phyloP scores from a whole-genome alignment of 2,888 invertebrate species.

The Clitarchus hookeri region DNA sequence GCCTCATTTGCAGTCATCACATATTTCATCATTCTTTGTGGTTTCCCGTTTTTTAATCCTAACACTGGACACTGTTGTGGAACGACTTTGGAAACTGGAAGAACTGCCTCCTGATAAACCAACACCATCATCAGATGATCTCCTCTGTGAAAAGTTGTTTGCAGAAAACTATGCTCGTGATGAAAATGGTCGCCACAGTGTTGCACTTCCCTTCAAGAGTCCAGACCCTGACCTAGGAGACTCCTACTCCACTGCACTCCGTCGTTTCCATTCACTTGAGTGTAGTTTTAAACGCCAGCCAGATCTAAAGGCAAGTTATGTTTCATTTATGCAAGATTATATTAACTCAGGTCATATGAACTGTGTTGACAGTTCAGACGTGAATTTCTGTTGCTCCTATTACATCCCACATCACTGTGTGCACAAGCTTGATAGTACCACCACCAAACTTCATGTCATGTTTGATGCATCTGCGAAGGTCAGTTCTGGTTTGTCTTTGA shows the following conservation, averaged over 20 bases:
- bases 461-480: background rate
- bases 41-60: background rate
- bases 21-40: too few relatives aligned
- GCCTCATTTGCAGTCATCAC: too few relatives aligned
- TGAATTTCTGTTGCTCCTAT: background rate
- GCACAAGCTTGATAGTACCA: background rate
- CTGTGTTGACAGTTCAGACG: background rate
- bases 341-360: background rate
- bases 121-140: background rate
- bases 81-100: background rate
- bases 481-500: background rate
- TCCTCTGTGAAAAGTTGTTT: background rate
- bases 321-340: background rate
- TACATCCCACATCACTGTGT: slow-evolving; percentile 17
- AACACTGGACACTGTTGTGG: background rate
- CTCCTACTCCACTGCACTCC: background rate
- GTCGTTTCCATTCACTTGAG: background rate
- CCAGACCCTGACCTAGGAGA: background rate
- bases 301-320: background rate
- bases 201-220: background rate
- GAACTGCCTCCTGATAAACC: background rate
- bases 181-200: background rate
- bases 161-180: background rate
- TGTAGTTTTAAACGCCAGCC: background rate
- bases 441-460: background rate